Evolutionary conservation across 2,888 invertebrate genomes (phyloP), one percentile per base, ranked within the genome.

Genomic region (Cataglyphis albicans): DNA sequence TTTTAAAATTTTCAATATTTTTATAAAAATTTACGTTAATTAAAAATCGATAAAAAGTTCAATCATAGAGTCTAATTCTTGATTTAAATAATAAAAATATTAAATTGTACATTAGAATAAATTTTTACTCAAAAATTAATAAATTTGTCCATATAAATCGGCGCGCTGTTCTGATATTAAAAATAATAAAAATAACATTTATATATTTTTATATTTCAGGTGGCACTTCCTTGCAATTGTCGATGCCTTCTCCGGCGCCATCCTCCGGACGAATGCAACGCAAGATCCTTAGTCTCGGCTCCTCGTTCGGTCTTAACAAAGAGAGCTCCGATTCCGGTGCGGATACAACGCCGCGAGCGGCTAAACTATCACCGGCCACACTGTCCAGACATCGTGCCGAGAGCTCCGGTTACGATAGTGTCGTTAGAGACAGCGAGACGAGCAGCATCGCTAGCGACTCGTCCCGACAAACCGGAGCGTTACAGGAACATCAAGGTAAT

Each of bases 331-430:
- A 98, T 92, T 98, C 98, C 90, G 98, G 98, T 0, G 97, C 98
- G 90, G 98, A 98, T 91, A 97, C 97, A 0, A 97, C 97, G 1
- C 97, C 97, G 0, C 95, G 98, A 21, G 97, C 97, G 18, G 97
- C 97, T 1, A 98, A 98, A 93, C 97, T 97, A 88, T 97, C 97
- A 88, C 97, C 97, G 0, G 97, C 97, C 0, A 97, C 97, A 0
- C 96, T 97, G 3, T 97, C 97, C 0, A 95, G 97, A 88, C 92
- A 94, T 85, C 96, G 97, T 73, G 98, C 98, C 3, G 98, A 98
- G 93, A 98, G 98, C 92, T 96, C 96, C 70, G 98, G 98, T 0
- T 98, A 98, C 92, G 98, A 98, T 93, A 98, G 98, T 91, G 98
- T 98, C 87, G 97, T 98, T 12, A 95, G 98, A 85, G 98, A 98